These are phyloP conservation scores for Chelonia mydas DNA, from an alignment of 2,797 vertebrate species.

Conservation along the genomic window DNA sequence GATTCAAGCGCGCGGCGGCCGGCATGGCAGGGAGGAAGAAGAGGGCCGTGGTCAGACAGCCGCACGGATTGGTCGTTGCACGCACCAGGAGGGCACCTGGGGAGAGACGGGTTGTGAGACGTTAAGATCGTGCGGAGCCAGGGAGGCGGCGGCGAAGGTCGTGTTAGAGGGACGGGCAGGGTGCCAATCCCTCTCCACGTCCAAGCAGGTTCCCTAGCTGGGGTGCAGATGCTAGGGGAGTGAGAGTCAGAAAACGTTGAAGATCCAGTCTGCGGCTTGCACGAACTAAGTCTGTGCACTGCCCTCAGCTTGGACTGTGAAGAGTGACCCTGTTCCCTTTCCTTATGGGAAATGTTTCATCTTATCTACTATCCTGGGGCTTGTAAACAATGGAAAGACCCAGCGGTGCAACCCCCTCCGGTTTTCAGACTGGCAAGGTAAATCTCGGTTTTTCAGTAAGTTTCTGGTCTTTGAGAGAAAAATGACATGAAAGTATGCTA, in stretches of 20 bases:
- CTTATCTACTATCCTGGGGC: neutral
- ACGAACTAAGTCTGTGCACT: neutral
- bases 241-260: too few relatives aligned
- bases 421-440: neutral
- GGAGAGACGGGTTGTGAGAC: neutral
- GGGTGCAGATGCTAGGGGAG: accelerated
- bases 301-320: neutral
- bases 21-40: neutral
- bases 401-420: accelerated
- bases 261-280: neutral
- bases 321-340: too few relatives aligned
- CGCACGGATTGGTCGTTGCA: neutral
- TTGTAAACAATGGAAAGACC: too few relatives aligned
- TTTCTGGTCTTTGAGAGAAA: neutral
- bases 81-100: neutral
- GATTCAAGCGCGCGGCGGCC: neutral
- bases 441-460: neutral
- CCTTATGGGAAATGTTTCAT: accelerated
- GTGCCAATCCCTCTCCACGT: too few relatives aligned
- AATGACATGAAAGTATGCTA: accelerated
- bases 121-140: neutral
- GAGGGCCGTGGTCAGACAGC: neutral
- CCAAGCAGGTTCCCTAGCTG: accelerated
- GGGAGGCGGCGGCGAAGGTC: neutral
- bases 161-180: too few relatives aligned